Evolutionary conservation across 2,888 invertebrate genomes (phyloP), one percentile per base, ranked within the genome.

Genomic region (Polydesmus complanatus): DNA sequence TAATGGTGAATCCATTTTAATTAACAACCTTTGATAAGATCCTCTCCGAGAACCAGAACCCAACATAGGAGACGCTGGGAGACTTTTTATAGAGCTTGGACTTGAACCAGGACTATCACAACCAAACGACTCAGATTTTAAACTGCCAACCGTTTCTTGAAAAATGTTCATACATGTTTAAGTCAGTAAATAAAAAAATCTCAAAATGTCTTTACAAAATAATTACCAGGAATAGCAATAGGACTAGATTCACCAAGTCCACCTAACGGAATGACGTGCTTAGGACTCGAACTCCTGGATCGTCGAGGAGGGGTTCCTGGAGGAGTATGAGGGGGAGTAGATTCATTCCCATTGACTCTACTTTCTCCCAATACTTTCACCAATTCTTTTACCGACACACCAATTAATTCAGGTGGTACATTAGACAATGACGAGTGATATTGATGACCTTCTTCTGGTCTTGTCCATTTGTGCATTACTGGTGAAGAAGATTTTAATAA

Each of bases 271-370:
- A 58, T 62, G 60, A 19, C 61, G 48, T 18, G 63, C 48, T 69
- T 69, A 1, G 75, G 72, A 63, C 73, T 75, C 52, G 72, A 71
- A 63, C 74, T 73, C 47, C 74, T 65, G 3, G 75, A 74, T 61
- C 72, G 70, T 62, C 72, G 74, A 21, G 64, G 68, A 54, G 71
- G 69, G 61, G 77, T 75, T 57, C 79, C 78, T 3, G 83, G 83
- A 8, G 77, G 77, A 1, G 84, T 84, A 54, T 82, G 81, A 2
- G 84, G 83, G 3, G 84, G 84, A 0, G 85, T 85, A 1, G 81
- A 79, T 37, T 83, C 83, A 72, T 87, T 88, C 1, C 86, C 88
- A 74, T 88, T 88, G n/a, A 83, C 83, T 55, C 84, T 78, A 62
- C 82, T 81, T 71, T 86, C 86, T 0, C 84, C 84, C 70, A 86